phyloP scores from a whole-genome alignment of 1,140 invertebrate genomes.

The Chionoecetes opilio region DNA sequence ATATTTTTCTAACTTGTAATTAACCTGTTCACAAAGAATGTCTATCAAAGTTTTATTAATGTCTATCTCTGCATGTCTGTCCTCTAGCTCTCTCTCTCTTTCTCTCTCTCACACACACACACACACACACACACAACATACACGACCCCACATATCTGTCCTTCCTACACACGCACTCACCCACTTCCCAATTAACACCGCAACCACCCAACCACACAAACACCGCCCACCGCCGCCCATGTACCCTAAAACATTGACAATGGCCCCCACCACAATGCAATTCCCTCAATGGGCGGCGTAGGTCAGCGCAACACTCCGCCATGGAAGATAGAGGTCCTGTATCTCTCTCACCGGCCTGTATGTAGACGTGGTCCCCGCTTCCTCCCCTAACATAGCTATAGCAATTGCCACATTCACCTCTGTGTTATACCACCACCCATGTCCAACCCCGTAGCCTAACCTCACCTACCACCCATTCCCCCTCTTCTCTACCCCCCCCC shows the following conservation, averaged over 20 bases:
- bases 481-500: neutral
- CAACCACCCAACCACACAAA: neutral
- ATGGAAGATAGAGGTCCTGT: neutral
- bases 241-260: neutral
- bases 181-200: neutral
- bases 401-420: neutral
- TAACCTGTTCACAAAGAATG: too few species aligned
- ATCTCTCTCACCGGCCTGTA: neutral
- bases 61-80: too few species aligned
- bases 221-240: neutral
- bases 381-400: conserved; percentile 12
- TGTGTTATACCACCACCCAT: neutral
- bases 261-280: conserved; percentile 3
- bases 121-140: neutral
- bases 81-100: too few species aligned
- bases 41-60: too few species aligned
- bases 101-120: neutral
- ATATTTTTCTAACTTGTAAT: too few species aligned
- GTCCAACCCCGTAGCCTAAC: neutral
- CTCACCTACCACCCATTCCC: too few species aligned
- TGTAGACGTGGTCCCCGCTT: neutral
- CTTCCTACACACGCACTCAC: neutral
- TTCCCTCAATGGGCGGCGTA: neutral
- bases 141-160: neutral
- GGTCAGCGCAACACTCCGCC: neutral